Evolutionary conservation across 2,797 vertebrate species (phyloP).

Genomic region (Monodelphis domestica): DNA sequence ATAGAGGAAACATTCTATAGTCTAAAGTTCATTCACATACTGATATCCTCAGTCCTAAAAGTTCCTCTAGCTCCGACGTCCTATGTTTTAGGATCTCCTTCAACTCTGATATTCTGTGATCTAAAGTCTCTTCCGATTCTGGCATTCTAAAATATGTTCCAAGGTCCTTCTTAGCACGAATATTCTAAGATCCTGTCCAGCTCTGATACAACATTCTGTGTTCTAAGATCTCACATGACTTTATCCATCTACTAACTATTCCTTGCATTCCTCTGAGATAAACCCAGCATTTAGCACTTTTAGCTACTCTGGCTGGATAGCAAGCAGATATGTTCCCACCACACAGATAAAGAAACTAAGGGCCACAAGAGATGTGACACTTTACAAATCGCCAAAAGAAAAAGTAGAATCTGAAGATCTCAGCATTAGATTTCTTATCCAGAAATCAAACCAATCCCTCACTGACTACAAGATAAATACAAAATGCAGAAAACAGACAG

Average conservation of each 20-base stretch:
- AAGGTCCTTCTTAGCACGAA: background rate
- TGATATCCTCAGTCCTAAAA: background rate
- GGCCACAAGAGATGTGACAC: background rate
- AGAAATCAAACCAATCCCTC: background rate
- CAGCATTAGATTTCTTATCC: background rate
- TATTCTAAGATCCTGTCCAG: background rate
- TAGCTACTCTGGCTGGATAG: background rate
- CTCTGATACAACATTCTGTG: background rate
- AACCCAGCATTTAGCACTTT: background rate
- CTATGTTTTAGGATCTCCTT: background rate
- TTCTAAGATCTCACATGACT: background rate
- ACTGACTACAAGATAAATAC: background rate
- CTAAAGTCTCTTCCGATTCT: background rate
- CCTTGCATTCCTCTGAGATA: background rate
- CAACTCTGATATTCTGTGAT: background rate
- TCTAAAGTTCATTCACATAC: background rate
- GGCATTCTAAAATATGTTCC: background rate
- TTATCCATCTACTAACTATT: background rate
- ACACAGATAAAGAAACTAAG: background rate
- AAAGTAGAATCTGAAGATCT: background rate
- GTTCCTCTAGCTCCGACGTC: background rate
- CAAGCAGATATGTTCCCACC: background rate
- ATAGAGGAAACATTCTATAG: background rate
- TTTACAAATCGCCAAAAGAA: background rate
- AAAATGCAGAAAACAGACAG: background rate